Evolutionary conservation across 2,113 vertebrate species (phyloP), one percentile per base, ranked within the genome.

Genomic region (Dicaeum eximium): DNA sequence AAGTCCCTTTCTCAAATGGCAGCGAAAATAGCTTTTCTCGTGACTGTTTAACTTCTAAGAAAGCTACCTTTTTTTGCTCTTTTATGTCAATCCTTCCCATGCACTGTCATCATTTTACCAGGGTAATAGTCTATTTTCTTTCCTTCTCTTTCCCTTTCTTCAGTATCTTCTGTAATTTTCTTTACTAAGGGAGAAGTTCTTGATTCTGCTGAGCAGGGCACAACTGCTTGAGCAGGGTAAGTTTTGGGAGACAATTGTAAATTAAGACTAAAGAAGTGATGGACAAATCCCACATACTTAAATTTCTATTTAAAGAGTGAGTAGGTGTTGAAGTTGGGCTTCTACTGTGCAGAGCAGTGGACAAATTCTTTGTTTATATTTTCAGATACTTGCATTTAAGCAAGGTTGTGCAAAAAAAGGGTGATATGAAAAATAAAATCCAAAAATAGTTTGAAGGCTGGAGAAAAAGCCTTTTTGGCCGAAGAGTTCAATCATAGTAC

Each of bases 21-120:
- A 94, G 94, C 54, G 21, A 96, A 94, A 97, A 97, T 96, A 96
- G 94, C 93, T 96, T 95, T 97, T 94, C 95, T 95, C 96, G 93
- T 97, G 95, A 96, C 94, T 93, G 79, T 94, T 89, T 95, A 89
- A 95, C 69, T 96, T 94, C 51, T 81, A 88, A 96, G 94, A 88
- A 96, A 94, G 86, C 85, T 81, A 67, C 86, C 38, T 93, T 94
- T 96, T 96, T 95, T 93, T 88, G 11, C 92, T 95, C 82, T 81
- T 83, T 92, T 83, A n/a, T 95, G 93, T 95, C 94, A 95, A 75
- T 97, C 92, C 92, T 96, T 96, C 93, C 90, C 95, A 90, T 96
- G 95, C 95, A 91, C 92, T 96, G 92, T 96, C 94, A 96, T 94
- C 90, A 61, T 95, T 96, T 93, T 94, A 91, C 56, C 82, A 90